phyloP scores from a whole-genome alignment of 64 coral and sea anemone genomes.

The Orbicella faveolata region DNA sequence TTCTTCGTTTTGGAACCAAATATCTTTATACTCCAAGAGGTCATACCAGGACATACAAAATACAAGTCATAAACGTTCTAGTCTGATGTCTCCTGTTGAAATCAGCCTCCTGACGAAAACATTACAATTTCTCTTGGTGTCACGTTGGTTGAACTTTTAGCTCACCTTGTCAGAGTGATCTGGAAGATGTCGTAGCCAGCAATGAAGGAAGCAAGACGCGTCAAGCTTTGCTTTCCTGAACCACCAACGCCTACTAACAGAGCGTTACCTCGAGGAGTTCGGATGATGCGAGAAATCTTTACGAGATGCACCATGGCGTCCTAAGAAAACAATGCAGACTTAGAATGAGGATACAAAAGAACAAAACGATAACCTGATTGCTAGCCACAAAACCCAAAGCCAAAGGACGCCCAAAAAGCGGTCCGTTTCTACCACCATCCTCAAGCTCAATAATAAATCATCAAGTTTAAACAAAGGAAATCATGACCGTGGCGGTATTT shows the following conservation, averaged over 20 bases:
- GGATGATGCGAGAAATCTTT: constrained; percentile 96
- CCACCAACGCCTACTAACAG: constrained; percentile 94
- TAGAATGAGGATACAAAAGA: neutral
- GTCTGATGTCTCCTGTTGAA: too few relatives aligned
- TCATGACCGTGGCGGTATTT: too few relatives aligned
- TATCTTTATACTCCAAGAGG: too few relatives aligned
- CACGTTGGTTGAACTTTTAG: too few relatives aligned
- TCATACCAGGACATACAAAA: too few relatives aligned
- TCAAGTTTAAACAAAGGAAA: neutral
- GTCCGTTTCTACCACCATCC: neutral
- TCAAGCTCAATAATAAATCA: too few relatives aligned
- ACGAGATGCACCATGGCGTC: constrained; percentile 96
- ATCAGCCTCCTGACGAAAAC: too few relatives aligned
- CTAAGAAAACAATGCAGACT: constrained; percentile 5
- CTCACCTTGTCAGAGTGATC: constrained; percentile 94
- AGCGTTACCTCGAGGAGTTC: constrained; percentile 97
- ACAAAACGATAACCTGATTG: neutral
- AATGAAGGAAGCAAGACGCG: constrained; percentile 90
- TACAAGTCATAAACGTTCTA: too few relatives aligned
- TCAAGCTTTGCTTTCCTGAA: constrained; percentile 98
- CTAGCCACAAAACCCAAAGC: neutral
- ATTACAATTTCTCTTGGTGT: too few relatives aligned
- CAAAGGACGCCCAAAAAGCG: neutral
- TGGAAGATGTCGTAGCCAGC: constrained; percentile 97
- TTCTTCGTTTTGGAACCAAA: too few relatives aligned